Conservation (phyloP, 2,113 vertebrate species). For the Rhegmatorhina hoffmannsi region DNA sequence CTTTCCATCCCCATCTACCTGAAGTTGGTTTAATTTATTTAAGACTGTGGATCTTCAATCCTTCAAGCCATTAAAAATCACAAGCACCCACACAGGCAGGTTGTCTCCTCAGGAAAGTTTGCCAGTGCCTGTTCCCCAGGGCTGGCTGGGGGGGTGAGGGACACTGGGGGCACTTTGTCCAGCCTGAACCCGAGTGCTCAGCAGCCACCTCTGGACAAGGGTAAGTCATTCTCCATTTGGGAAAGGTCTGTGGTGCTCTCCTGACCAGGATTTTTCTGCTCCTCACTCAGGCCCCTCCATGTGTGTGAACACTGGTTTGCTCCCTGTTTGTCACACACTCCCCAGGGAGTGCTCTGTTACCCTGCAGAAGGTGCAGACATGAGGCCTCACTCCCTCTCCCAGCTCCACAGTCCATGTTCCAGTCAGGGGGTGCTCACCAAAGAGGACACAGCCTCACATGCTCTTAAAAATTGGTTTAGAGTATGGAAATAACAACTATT, state of each 20-base stretch:
- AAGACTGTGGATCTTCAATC: not conserved
- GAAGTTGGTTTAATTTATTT: not conserved
- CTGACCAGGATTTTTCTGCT: not conserved
- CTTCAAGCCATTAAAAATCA: not conserved
- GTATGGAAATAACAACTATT: not conserved
- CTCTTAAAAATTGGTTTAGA: not conserved
- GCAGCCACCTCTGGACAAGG: not conserved
- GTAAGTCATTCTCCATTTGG: not conserved
- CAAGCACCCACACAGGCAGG: not conserved
- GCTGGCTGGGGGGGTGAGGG: not conserved
- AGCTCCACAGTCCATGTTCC: not conserved
- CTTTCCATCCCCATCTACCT: not conserved
- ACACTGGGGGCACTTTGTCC: not conserved
- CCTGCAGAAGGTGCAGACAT: not conserved
- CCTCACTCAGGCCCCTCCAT: not conserved
- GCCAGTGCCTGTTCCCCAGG: not conserved
- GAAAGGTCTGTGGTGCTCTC: not conserved
- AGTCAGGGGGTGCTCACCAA: not conserved
- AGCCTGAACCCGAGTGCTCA: not conserved
- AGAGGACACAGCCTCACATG: fast-evolving
- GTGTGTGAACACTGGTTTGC: not conserved
- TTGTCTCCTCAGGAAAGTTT: fast-evolving
- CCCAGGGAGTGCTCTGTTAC: fast-evolving
- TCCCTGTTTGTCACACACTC: fast-evolving
- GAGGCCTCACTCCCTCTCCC: not conserved